Conservation (phyloP, 2,888 invertebrate species). For the Bedellia somnulentella region DNA sequence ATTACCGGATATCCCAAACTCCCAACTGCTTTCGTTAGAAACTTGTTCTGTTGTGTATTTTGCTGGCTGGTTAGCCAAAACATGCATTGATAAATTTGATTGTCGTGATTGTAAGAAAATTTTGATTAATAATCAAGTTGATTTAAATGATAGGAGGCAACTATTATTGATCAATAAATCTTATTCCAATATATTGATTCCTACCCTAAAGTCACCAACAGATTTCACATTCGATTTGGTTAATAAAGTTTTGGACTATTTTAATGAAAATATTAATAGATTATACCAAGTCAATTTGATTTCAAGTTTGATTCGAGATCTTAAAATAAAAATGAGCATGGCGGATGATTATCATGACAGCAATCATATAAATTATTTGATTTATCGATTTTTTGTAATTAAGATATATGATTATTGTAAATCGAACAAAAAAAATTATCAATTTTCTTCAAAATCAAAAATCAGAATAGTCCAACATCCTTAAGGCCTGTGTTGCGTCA, state of each 20-base stretch:
- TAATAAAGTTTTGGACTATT: not conserved
- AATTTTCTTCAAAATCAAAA: too few relatives aligned
- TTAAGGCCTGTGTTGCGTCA: too few relatives aligned
- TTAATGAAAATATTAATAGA: not conserved
- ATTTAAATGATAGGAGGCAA: not conserved
- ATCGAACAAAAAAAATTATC: too few relatives aligned
- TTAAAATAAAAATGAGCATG: not conserved
- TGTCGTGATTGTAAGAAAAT: not conserved
- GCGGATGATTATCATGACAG: not conserved
- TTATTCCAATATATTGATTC: not conserved
- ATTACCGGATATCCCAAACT: too few relatives aligned
- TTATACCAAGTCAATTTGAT: not conserved
- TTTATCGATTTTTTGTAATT: not conserved
- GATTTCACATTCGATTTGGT: not conserved
- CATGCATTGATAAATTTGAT: not conserved
- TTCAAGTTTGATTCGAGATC: not conserved
- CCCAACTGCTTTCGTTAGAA: too few relatives aligned
- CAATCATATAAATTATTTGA: not conserved
- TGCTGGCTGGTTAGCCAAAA: not conserved
- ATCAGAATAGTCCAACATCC: too few relatives aligned
- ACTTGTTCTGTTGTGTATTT: not conserved
- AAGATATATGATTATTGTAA: constrained; percentile 1
- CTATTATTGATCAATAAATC: not conserved
- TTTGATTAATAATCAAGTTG: not conserved
- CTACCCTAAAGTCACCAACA: not conserved